Evolutionary conservation across 2,888 invertebrate species (phyloP).

Genomic region (Psococerastis gibbosa): DNA sequence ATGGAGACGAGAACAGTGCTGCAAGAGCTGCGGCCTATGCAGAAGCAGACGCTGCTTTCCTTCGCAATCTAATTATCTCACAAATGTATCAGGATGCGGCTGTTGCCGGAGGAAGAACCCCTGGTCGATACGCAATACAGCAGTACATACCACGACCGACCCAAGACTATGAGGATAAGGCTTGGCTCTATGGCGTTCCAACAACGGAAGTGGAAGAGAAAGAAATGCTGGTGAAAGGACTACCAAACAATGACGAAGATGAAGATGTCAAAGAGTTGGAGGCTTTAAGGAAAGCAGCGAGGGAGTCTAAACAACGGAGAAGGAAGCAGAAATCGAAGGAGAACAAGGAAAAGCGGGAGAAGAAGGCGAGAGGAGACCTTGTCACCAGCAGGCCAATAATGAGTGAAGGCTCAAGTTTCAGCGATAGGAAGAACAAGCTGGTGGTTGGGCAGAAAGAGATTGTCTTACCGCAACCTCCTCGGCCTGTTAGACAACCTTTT

Average conservation of each 20-base stretch:
- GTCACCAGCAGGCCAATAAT: not conserved
- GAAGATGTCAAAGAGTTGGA: conserved; percentile 7
- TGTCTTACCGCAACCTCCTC: conserved; percentile 38
- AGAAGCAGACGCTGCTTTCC: not conserved
- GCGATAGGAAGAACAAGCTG: not conserved
- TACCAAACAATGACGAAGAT: conserved; percentile 7
- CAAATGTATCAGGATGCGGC: conserved; percentile 11
- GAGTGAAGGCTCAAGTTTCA: not conserved
- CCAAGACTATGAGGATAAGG: conserved; percentile 2
- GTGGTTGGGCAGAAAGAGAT: conserved; percentile 40
- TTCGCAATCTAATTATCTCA: conserved; percentile 12
- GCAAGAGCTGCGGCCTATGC: conserved; percentile 6
- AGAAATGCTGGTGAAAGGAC: too few relatives aligned
- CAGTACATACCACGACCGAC: not conserved
- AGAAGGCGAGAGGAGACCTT: not conserved
- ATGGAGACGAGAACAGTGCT: conserved; percentile 20
- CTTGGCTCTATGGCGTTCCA: conserved; percentile 5
- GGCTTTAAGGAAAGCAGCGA: not conserved
- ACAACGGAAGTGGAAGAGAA: conserved; percentile 34
- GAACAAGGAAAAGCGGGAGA: not conserved
- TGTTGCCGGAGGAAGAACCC: not conserved
- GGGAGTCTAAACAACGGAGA: not conserved
- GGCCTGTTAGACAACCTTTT: conserved; percentile 32
- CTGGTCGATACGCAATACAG: not conserved
- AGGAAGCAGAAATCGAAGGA: not conserved